Conservation (phyloP, 2,113 vertebrate species). For the Promerops cafer region DNA sequence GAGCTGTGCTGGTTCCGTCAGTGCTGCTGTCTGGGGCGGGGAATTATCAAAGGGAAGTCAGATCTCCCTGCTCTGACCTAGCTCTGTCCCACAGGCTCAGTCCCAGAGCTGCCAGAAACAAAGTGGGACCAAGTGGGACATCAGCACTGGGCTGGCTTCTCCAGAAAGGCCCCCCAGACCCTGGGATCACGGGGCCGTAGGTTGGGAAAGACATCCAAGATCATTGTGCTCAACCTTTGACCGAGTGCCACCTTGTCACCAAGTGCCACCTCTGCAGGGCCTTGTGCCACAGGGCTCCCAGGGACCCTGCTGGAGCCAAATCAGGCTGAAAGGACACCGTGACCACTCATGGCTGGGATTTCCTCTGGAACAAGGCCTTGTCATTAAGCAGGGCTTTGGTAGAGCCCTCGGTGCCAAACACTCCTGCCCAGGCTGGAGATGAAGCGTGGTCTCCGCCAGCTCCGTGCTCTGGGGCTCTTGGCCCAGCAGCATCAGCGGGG, state of each 20-base stretch:
- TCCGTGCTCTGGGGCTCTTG: background rate
- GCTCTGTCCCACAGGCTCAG: background rate
- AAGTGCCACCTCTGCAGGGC: background rate
- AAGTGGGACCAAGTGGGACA: background rate
- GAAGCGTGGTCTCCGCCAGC: background rate
- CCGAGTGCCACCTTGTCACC: background rate
- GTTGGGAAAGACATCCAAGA: background rate
- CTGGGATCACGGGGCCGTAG: background rate
- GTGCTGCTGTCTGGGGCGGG: background rate
- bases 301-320: background rate
- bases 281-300: background rate
- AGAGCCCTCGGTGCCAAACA: background rate
- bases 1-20: background rate
- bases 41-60: background rate
- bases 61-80: fast-evolving
- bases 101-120: background rate
- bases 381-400: background rate
- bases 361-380: background rate
- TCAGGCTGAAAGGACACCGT: too few species aligned
- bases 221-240: background rate
- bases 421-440: background rate
- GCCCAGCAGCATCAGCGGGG: background rate
- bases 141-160: background rate
- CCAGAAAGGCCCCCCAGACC: background rate
- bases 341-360: fast-evolving